Conservation (phyloP, 2,888 invertebrate species). For the Galeopsomyia nigrocyanea region DNA sequence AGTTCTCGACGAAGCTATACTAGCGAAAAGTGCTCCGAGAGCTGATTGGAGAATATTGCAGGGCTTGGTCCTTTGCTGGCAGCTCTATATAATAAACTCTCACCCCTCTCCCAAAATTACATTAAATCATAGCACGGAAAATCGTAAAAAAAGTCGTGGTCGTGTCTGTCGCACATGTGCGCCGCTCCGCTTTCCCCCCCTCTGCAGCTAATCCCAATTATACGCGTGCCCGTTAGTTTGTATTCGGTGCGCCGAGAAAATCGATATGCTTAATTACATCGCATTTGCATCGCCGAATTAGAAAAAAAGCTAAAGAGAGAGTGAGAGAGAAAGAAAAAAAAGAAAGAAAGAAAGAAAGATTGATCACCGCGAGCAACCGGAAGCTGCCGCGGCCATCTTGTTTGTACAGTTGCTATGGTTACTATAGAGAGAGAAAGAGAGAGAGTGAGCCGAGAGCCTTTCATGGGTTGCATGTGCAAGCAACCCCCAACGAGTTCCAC, state of each 20-base stretch:
- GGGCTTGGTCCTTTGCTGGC: no score
- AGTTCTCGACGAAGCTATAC: no score
- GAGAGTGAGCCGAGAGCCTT: no score
- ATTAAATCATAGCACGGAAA: no score
- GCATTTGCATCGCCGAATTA: constrained; percentile 34
- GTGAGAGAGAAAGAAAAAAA: background rate
- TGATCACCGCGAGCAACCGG: constrained; percentile 60
- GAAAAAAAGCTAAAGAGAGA: background rate
- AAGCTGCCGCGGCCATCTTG: constrained; percentile 68
- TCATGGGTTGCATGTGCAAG: background rate
- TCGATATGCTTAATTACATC: constrained; percentile 48
- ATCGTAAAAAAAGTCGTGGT: no score
- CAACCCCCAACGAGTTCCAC: constrained; percentile 15
- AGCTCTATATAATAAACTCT: no score
- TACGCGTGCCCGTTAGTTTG: constrained; percentile 66
- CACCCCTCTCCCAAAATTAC: no score
- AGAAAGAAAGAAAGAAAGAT: constrained; percentile 17
- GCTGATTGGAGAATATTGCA: no score
- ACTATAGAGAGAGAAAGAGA: constrained; percentile 49
- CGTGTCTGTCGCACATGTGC: no score
- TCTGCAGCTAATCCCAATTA: constrained; percentile 64
- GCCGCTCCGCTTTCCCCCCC: constrained; percentile 47
- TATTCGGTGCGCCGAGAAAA: constrained; percentile 62
- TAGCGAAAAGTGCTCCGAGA: no score
- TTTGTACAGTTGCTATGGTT: constrained; percentile 68